Evolutionary conservation across 2,797 vertebrate species (phyloP), one percentile per base, ranked within the genome.

Genomic region (Neosalanx taihuensis): DNA sequence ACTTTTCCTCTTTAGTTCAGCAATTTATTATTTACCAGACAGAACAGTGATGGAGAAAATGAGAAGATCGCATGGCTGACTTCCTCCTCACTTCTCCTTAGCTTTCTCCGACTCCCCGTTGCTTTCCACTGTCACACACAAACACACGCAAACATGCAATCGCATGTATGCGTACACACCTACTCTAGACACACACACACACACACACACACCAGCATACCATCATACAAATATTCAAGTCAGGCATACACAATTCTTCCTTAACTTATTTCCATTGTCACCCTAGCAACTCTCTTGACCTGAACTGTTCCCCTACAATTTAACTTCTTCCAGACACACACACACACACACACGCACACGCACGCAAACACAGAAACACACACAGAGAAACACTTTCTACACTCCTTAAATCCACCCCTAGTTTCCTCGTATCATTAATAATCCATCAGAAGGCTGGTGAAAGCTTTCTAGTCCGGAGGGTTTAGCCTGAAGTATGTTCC

Each of bases 21-120:
- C 20, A 1, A 83, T 85, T 81, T 72, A 87, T 87, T 78, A 85
- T 85, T 87, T 73, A 87, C 64, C 72, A 79, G 76, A 72, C 72
- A 59, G 64, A 15, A n/a, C 31, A 60, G 66, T 67, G 57, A 10
- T 51, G 75, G 35, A 63, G 79, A 70, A 76, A 79, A 75, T 71
- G 76, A 81, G 75, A 73, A 70, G 72, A 2, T 46, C 58, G 70
- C 74, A 80, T 10, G 82, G 77, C 68, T 67, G 76, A 74, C 73
- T 83, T 41, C 80, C 70, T 69, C 13, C 20, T 46, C 33, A 20
- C 33, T 53, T n/a, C 64, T 51, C 26, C 49, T 56, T 41, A 30
- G 26, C 51, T 56, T n/a, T 67, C 26, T 67, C 53, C 29, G 13
- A 57, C 53, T 68, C 64, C 26, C 20, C 41, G 15, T 3, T 56